A percentile compares a stretch with the other conserved stretches of the same genome.
These are phyloP conservation scores for Machimus rusticus DNA, from an alignment of 2,888 invertebrate species.

Conservation along the genomic window DNA sequence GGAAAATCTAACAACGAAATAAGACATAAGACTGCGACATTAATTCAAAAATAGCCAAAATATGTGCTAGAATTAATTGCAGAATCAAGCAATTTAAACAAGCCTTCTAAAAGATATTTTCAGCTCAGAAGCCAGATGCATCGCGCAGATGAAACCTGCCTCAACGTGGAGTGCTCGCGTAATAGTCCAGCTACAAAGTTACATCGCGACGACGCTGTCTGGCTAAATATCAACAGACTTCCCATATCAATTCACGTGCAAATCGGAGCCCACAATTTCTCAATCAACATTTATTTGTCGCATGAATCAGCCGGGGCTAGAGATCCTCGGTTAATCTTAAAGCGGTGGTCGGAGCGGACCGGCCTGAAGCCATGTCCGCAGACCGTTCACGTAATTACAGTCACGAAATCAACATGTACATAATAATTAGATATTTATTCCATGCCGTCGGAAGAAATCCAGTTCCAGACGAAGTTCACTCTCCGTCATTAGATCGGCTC, in stretches of 20 bases:
- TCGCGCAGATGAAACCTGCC: neutral
- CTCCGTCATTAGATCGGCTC: constrained; percentile 27
- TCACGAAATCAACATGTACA: constrained; percentile 37
- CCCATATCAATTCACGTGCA: neutral
- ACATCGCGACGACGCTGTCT: neutral
- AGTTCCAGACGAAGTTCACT: constrained; percentile 36
- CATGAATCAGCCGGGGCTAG: neutral
- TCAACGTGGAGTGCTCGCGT: neutral
- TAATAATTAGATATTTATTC: constrained; percentile 33
- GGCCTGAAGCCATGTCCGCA: neutral
- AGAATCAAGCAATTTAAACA: neutral
- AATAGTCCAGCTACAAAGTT: neutral
- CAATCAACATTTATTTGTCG: constrained; percentile 15
- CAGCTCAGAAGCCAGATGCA: neutral
- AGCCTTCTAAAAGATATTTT: neutral
- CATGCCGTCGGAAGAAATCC: constrained; percentile 22
- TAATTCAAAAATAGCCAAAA: neutral
- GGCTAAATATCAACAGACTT: neutral
- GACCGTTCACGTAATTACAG: constrained; percentile 40
- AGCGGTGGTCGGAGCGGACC: neutral
- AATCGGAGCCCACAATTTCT: constrained; percentile 2
- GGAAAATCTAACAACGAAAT: neutral
- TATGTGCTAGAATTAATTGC: neutral
- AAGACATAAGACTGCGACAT: neutral
- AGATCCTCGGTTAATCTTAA: neutral